Base-by-base conservation (phyloP, 2,888 invertebrate genomes). In the Frankliniella fusca region DNA sequence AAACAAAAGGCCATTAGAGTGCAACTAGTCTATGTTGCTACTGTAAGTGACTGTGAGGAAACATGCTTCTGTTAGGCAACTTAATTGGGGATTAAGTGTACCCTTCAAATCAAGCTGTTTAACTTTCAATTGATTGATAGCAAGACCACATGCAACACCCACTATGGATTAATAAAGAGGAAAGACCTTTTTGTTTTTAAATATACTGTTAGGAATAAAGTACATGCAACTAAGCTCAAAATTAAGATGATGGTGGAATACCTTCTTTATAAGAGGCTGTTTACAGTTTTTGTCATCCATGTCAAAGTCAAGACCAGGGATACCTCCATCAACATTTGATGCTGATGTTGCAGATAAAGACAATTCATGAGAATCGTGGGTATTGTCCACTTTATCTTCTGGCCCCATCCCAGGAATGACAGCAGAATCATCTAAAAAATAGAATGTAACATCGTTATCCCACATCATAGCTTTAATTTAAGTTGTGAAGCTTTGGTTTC, bases 391-490 rank as follows among this genome's bases (percentile, higher is more conserved):
- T 87, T 95, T 95, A 87, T 97, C 97, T 88, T 98, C 98, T 48
- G 98, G 95, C n/a, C 98, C 99, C 97, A 99, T 98, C 81, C 98
- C 99, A 84, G 97, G 98, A 87, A 97, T 95, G 48, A 93, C 90
- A 3, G 94, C 92, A 82, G 94, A 93, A 87, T 96, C 95, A 86
- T 95, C 94, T 88, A 91, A 87, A 89, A 85, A 70, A 84, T 83
- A 83, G 83, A 38, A 38, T 38, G 38, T 5, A 38, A 2, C 38
- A 38, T 38, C 5, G 38, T 38, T 38, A 38, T 38, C 38, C 38
- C 5, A 38, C 38, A 38, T 38, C 38, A 38, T 3, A 38, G 38
- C 5, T 38, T 3, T 38, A 38, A 38, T 38, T 38, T 38, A 5
- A n/a, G n/a, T n/a, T n/a, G n/a, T n/a, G 38, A 38, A 38, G 38